Conservation (phyloP, 2,888 invertebrate genomes). For the Rhagonycha lutea region DNA sequence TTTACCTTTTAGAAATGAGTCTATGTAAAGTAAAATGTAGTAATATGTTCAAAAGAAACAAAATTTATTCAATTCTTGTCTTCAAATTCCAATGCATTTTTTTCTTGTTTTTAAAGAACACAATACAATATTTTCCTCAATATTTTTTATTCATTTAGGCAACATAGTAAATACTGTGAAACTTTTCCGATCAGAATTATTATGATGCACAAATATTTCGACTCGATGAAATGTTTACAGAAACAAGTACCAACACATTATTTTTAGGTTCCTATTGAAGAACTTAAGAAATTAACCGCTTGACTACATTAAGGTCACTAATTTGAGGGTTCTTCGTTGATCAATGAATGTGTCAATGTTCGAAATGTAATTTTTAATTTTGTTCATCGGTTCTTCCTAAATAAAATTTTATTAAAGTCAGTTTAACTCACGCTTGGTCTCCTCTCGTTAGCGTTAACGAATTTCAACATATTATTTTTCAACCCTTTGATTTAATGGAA, state of each 20-base stretch:
- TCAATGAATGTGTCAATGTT: too few relatives aligned
- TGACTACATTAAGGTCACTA: not conserved
- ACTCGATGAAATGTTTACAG: not conserved
- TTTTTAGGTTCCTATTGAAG: too few relatives aligned
- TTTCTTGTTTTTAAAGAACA: not conserved
- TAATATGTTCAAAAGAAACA: not conserved
- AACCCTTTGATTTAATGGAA: not conserved
- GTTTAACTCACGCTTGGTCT: not conserved
- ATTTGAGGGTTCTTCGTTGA: too few relatives aligned
- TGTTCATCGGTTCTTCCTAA: too few relatives aligned
- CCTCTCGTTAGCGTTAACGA: not conserved
- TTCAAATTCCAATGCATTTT: not conserved
- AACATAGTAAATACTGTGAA: not conserved
- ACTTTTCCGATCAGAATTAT: not conserved
- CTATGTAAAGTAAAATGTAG: not conserved
- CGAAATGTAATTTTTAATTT: too few relatives aligned
- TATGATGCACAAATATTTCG: not conserved
- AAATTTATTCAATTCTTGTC: not conserved
- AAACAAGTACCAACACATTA: not conserved
- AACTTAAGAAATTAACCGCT: not conserved
- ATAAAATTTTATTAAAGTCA: not conserved
- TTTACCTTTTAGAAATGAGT: not conserved
- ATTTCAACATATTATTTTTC: not conserved
- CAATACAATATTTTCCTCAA: not conserved
- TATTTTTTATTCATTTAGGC: not conserved